Base-by-base conservation (phyloP, 1,140 invertebrate genomes). In the Calosoma granatense region DNA sequence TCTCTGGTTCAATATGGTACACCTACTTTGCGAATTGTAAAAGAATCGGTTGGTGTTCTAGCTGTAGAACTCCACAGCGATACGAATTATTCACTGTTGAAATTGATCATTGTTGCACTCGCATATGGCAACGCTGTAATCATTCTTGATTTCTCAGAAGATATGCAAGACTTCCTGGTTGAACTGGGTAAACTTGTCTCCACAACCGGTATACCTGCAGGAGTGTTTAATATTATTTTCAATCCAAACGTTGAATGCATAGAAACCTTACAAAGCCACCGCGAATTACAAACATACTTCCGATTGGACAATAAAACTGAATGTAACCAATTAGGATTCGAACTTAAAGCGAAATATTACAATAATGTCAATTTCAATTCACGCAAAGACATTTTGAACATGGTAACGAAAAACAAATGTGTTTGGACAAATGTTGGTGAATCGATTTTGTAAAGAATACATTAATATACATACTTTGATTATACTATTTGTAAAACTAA, bases 371-470 rank as follows among this genome's bases (percentile, higher is more conserved):
- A 26, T 2, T 30, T 64, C 30, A 52, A 58, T 21, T 55, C 43
- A 47, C 22, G 39, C 14, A 9, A 17, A 36, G 41, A 58, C 14
- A 54, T 55, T 53, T 51, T 54, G 20, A 51, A 52, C 6, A 55
- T 55, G 26, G 59, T 62, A 12, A 62, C 52, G 9, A 14, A 54
- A 22, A 9, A 55, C 22, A 66, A 66, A 55, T 65, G 63, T 51
- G 53, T 66, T 14, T 66, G 62, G 63, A 54, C 26, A n/a, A 61
- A 56, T 59, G 54, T 58, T 41, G 63, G 63, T 23, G 51, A 59
- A 56, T 65, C 65, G 6, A 53, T 60, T 55, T 30, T 60, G 15
- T 60, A 54, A 57, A 17, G 4, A 47, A 47, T 12, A 36, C n/a
- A 36, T 36, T 36, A n/a, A n/a, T n/a, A n/a, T n/a, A n/a, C n/a